Base-by-base conservation (phyloP, 2,797 vertebrate genomes). In the Catharus ustulatus region DNA sequence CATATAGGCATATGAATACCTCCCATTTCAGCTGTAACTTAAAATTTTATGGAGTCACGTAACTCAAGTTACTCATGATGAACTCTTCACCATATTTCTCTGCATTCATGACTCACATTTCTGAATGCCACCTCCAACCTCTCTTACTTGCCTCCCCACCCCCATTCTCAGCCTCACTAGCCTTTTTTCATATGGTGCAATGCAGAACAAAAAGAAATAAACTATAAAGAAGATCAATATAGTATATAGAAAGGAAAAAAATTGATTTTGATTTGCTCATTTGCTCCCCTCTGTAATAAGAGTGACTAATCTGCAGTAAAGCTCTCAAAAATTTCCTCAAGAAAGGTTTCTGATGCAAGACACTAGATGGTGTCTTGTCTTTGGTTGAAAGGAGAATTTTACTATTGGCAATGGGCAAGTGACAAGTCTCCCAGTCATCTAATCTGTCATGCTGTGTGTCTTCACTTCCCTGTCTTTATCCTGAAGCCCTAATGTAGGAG, bases 1-100 rank as follows among this genome's bases (percentile, higher is more conserved):
- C 90, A 87, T 62, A 66, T 22, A 91, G 80, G 78, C 62, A 84
- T 85, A 49, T 78, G 90, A 95, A 87, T 66, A 95, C 79, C 75
- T 85, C 79, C 87, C 46, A 57, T 83, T 92, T 92, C 66, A 66
- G 54, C 34, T 85, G 36, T 66, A 94, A 84, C 69, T 75, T 87
- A 74, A 85, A 92, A 68, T 89, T 95, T 95, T 87, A 93, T 87
- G 62, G 69, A 91, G 54, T 89, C 89, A 72, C 1, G 2, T 89
- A 93, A 83, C 58, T 89, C 49, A 64, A 74, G 71, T 79, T 92
- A 77, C 88, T 95, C 43, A 43, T 54, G 48, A 83, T 0, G 1
- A 87, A 90, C 92, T 90, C 69, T 86, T 76, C 30, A 11, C 59
- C 76, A 9, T 82, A 85, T 80, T 93, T 89, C 38, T 86, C 46